phyloP scores from a whole-genome alignment of 1,140 invertebrate genomes.

The Drosophila lini region DNA sequence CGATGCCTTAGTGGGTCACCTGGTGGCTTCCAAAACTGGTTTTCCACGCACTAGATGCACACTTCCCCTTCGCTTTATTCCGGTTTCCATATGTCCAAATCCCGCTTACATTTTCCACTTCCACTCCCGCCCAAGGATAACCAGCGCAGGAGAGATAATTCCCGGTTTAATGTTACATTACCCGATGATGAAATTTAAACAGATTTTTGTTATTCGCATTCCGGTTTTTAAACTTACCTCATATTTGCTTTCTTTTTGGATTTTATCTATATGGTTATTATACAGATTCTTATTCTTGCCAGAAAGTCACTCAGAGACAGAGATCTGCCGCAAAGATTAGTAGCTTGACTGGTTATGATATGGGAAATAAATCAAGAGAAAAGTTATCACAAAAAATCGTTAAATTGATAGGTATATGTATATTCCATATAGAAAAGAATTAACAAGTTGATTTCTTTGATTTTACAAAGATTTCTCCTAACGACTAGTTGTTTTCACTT shows the following conservation, averaged over 20 bases:
- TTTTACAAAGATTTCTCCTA: neutral
- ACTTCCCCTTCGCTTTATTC: slow-evolving; percentile 12
- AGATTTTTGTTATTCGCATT: neutral
- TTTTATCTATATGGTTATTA: neutral
- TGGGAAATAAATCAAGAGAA: neutral
- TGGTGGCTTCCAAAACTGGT: slow-evolving; percentile 37
- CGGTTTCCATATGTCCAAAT: slow-evolving; percentile 15
- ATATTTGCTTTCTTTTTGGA: neutral
- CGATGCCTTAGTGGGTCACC: slow-evolving; percentile 32
- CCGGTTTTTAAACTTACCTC: neutral
- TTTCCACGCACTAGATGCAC: slow-evolving; percentile 28
- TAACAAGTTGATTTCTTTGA: neutral
- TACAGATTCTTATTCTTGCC: neutral
- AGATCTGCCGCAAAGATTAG: neutral
- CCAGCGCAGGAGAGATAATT: neutral
- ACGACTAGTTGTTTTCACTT: no score
- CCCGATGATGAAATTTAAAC: neutral
- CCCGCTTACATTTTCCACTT: neutral
- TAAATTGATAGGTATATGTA: neutral
- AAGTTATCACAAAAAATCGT: neutral
- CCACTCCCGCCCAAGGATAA: slow-evolving; percentile 9
- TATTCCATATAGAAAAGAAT: no score
- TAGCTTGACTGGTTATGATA: neutral
- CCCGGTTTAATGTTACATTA: neutral
- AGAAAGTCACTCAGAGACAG: neutral